Conservation (phyloP, 2,797 vertebrate genomes). For the Sebastolobus altivelis region DNA sequence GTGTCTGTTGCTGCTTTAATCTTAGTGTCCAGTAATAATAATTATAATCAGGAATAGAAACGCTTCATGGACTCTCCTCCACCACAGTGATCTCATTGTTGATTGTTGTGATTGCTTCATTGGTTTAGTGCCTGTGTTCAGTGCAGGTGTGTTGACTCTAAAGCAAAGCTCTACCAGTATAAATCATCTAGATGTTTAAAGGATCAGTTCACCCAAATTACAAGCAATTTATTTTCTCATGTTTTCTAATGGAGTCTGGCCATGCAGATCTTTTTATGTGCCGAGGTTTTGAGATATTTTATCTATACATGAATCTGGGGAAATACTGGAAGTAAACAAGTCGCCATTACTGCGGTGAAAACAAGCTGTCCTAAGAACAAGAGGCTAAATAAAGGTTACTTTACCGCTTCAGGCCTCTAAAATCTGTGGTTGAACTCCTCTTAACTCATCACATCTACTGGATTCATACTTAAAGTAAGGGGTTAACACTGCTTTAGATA, state of each 20-base stretch:
- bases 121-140: slow-evolving; percentile 25
- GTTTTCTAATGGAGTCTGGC: neutral
- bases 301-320: neutral
- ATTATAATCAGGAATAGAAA: slow-evolving; percentile 1
- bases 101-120: slow-evolving; percentile 40
- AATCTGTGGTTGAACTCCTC: no score
- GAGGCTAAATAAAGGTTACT: no score
- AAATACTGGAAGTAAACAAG: neutral
- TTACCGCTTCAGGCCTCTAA: no score
- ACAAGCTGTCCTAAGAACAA: neutral
- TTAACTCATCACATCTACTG: no score
- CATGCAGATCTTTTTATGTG: neutral
- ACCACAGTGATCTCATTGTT: slow-evolving; percentile 7
- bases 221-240: neutral
- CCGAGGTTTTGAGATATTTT: neutral
- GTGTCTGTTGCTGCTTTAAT: slow-evolving; percentile 20
- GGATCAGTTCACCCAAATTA: neutral
- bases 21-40: neutral
- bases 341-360: neutral
- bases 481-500: neutral
- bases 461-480: neutral
- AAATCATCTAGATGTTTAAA: neutral
- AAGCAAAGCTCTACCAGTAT: slow-evolving; percentile 24
- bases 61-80: slow-evolving; percentile 49
- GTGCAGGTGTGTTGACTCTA: slow-evolving; percentile 50